Base-by-base conservation (phyloP, 2,797 vertebrate genomes). In the Sebastiscus tertius region DNA sequence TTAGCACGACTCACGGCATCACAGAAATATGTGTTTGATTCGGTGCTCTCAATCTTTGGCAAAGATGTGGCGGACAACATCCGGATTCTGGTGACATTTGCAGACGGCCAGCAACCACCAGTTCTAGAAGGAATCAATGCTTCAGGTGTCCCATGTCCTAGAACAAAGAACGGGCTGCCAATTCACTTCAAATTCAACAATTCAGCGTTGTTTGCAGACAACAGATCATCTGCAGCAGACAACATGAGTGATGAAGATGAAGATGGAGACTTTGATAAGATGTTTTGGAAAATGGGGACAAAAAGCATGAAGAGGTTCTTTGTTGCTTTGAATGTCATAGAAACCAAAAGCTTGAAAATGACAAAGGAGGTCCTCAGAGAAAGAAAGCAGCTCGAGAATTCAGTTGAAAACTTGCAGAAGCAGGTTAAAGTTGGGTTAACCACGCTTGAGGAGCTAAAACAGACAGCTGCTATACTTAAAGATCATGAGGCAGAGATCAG, bases 181-280 rank as follows among this genome's bases (percentile, higher is more conserved):
- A 39, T 81, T 75, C 63, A 91, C 78, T 90, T 93, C 66, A 92
- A 86, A 13, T 92, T 92, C 84, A 93, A 91, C 24, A 91, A 89
- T 5, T 92, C 88, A 18, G 82, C 82, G 0, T 12, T 92, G 63
- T 93, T 90, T 88, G 75, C 84, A 5, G 6, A 70, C 1, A 82
- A 77, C 34, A 75, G 12, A 46, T 18, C 55, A 29, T 54, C 68
- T n/a, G 68, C 55, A 10, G 63, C 5, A 12, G 39, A 42, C 39
- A 22, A 7, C 0, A 8, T 0, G 7, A 14, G 6, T 11, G 18
- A 3, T 4, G 77, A 73, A 4, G 70, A 73, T 0, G 77, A 64
- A 0, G 72, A 56, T 5, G 77, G 3, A 3, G 14, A 20, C n/a
- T 85, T 88, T 66, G 52, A 89, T 36, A 0, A 85, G 46, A 84